Conservation (phyloP, 53 echinoderm and acorn worm genomes). For the Paracentrotus lividus region DNA sequence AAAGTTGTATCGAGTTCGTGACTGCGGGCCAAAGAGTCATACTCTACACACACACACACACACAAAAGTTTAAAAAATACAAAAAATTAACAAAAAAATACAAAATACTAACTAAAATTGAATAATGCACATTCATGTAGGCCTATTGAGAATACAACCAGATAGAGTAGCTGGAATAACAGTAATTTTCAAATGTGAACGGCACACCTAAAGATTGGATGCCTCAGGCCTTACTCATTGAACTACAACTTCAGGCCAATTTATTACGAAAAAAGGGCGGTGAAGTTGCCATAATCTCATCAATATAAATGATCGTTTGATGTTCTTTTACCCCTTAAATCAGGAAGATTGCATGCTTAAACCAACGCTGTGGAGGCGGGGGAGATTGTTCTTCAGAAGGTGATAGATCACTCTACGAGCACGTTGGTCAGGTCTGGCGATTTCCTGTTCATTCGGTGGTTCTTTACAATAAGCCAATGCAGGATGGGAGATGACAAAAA, state of each 20-base stretch:
- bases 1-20: too few relatives aligned
- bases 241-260: conserved; percentile 14
- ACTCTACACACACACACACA: too few relatives aligned
- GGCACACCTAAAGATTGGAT: neutral
- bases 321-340: conserved; percentile 2
- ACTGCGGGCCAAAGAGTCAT: too few relatives aligned
- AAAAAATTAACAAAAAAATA: neutral
- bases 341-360: too few relatives aligned
- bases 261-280: conserved; percentile 41
- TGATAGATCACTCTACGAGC: conserved; percentile 19
- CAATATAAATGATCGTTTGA: conserved; percentile 34
- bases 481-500: neutral
- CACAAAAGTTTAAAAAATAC: neutral
- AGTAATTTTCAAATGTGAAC: conserved; percentile 3
- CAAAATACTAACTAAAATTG: neutral
- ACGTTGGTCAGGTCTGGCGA: conserved; percentile 16
- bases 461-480: neutral
- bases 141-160: too few relatives aligned
- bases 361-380: neutral
- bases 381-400: neutral
- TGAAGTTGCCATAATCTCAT: conserved; percentile 59
- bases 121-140: neutral
- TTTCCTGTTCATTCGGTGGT: conserved; percentile 59
- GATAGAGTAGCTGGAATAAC: too few relatives aligned
- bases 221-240: neutral